phyloP scores from a whole-genome alignment of 2,888 invertebrate species.

The Dione vanillae region DNA sequence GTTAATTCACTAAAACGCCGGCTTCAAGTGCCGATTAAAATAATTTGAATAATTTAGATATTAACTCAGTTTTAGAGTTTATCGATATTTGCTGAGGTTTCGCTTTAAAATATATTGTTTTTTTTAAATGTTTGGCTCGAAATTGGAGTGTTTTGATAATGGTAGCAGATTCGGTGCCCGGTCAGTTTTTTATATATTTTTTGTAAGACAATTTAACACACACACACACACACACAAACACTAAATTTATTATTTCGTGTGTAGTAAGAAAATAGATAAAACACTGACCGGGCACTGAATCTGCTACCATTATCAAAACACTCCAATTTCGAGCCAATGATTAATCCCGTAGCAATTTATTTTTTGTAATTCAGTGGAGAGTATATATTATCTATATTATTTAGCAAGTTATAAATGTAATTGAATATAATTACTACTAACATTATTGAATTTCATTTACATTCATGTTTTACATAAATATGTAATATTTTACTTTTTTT shows the following conservation, averaged over 20 bases:
- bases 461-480: no score
- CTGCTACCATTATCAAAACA: neutral
- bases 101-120: neutral
- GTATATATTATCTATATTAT: no score
- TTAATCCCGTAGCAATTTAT: no score
- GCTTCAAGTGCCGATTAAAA: conserved; percentile 30
- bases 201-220: no score
- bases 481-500: no score
- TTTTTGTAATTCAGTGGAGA: no score
- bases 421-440: no score
- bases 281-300: neutral
- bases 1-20: conserved; percentile 34
- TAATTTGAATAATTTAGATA: conserved; percentile 36
- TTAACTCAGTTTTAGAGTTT: conserved; percentile 33
- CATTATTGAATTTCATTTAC: no score
- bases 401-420: no score
- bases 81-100: conserved; percentile 31
- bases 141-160: neutral
- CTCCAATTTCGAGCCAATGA: neutral
- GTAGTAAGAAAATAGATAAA: no score
- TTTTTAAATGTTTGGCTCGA: neutral
- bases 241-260: no score
- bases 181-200: neutral
- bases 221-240: no score
- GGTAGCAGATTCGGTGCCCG: neutral